phyloP scores from a whole-genome alignment of 2,888 invertebrate species.

The Xestia sexstrigata region DNA sequence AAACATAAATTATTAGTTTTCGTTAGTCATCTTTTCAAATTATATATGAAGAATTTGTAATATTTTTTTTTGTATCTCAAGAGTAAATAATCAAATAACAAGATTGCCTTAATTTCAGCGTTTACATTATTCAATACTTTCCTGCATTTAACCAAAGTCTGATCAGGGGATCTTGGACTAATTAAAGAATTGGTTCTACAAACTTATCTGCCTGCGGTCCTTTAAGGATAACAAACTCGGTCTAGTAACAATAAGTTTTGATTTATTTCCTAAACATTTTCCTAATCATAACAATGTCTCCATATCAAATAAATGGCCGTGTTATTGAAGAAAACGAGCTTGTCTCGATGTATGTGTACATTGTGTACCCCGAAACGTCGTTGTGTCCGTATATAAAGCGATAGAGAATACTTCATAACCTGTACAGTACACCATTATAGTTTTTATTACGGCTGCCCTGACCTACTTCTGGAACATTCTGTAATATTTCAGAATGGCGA shows the following conservation, averaged over 20 bases:
- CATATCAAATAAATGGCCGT: neutral
- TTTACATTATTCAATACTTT: neutral
- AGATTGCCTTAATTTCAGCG: neutral
- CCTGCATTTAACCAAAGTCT: neutral
- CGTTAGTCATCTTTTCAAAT: neutral
- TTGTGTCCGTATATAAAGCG: constrained; percentile 23
- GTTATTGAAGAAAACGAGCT: constrained; percentile 4
- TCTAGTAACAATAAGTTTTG: neutral
- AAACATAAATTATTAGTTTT: constrained; percentile 13
- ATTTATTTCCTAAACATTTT: neutral
- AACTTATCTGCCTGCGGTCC: too few species aligned
- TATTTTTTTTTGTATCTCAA: neutral
- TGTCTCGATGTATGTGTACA: neutral
- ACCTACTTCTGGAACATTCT: constrained; percentile 48
- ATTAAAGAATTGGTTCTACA: neutral
- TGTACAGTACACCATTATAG: constrained; percentile 34
- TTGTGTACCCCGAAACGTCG: neutral
- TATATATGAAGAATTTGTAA: neutral
- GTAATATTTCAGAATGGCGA: constrained; percentile 44
- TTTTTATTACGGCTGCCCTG: constrained; percentile 47
- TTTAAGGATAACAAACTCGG: neutral
- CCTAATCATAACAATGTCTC: neutral
- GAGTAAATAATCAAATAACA: too few species aligned
- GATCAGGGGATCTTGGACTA: neutral
- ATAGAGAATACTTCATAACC: constrained; percentile 26